Conservation (phyloP, 2,113 vertebrate genomes). For the Burhinus bistriatus region DNA sequence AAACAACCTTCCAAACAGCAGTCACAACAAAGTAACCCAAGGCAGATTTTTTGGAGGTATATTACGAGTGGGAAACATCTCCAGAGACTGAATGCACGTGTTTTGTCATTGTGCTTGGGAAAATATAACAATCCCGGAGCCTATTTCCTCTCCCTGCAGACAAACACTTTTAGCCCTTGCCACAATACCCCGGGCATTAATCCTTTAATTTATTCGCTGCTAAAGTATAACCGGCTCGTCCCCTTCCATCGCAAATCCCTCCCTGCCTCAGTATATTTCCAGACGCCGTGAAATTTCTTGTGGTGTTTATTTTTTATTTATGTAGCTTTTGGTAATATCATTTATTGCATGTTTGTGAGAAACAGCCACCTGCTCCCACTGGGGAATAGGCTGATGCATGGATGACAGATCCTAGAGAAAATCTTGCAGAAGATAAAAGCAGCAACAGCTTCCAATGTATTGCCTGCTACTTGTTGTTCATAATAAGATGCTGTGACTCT, state of each 20-base stretch:
- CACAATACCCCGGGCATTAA: not conserved
- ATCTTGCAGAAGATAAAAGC: not conserved
- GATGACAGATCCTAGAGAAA: not conserved
- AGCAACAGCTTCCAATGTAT: not conserved
- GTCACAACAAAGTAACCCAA: not conserved
- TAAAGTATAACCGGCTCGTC: not conserved
- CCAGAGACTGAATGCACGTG: not conserved
- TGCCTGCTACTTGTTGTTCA: not conserved
- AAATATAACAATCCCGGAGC: not conserved
- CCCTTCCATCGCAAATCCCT: not conserved
- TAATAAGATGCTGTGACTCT: not conserved
- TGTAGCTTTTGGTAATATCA: not conserved
- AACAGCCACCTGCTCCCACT: not conserved
- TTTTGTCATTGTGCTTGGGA: not conserved
- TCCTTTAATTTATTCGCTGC: not conserved
- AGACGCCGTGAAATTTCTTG: not conserved
- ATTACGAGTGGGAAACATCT: not conserved
- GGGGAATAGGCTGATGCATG: not conserved
- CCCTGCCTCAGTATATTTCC: not conserved
- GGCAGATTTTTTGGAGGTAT: not conserved
- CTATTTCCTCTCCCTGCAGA: not conserved
- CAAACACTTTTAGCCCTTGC: not conserved
- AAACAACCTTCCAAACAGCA: rapidly evolving
- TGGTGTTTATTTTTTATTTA: not conserved
- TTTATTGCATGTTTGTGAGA: not conserved